Evolutionary conservation across 2,797 vertebrate genomes (phyloP), one percentile per base, ranked within the genome.

Genomic region (Pteropus rufus): DNA sequence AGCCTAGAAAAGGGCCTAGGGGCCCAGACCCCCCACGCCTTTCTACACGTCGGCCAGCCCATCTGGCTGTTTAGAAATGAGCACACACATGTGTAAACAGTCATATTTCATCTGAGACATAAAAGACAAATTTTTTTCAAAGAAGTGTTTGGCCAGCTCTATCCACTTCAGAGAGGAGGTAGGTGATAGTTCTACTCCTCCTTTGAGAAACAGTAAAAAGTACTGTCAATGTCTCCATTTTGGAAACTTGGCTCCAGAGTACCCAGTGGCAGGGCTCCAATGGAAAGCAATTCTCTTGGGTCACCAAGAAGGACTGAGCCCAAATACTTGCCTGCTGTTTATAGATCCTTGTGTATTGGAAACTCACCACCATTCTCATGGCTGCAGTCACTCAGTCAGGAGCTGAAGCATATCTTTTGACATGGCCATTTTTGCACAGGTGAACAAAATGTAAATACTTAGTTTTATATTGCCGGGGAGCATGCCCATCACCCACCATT

Each of bases 21-120:
- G 15, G 44, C 3, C 12, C n/a, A 72, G 70, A 3, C 7, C n/a
- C 1, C 7, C 21, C 39, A 31, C 16, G 52, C 52, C 36, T 84
- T 41, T 14, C 56, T 29, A 1, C 2, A 1, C 9, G 2, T 15
- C 24, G 18, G n/a, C n/a, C 24, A 24, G 14, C 10, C 36, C 26
- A 62, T 16, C 26, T 15, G 12, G 26, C 26, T 67, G 29, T 24
- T 23, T 46, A 70, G 44, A 81, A 54, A 19, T 16, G 19, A 29
- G n/a, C n/a, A 49, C 24, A 24, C 11, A 39, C 16, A 23, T 58
- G 34, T 69, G 21, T 2, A 14, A 62, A 62, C 12, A 62, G 34
- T 60, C 73, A 58, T 62, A 56, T 70, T 14, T 54, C 49, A 34
- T 16, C 18, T n/a, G 6, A 26, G 19, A 10, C 18, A 31, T 26